Conservation (phyloP, 2,888 invertebrate species). For the Phytoseiulus persimilis region DNA sequence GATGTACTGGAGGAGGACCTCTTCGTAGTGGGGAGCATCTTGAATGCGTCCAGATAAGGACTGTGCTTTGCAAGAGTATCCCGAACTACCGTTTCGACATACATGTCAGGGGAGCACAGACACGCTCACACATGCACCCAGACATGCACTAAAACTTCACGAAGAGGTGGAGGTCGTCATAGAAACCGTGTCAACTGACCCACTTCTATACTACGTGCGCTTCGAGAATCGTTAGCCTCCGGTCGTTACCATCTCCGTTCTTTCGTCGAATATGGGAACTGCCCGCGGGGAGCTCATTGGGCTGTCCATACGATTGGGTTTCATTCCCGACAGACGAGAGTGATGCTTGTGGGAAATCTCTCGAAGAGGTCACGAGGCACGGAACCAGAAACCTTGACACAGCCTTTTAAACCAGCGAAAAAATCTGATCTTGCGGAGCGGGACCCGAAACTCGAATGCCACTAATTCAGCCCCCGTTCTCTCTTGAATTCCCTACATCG, state of each 20-base stretch:
- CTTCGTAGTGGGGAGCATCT: neutral
- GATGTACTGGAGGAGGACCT: conserved; percentile 27
- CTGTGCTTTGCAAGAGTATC: neutral
- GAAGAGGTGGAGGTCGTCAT: neutral
- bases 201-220: neutral
- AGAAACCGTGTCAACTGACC: neutral
- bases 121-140: neutral
- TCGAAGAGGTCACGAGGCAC: no score
- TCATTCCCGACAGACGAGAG: no score
- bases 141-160: neutral
- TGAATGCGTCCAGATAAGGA: conserved; percentile 31
- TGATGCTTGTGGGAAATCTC: no score
- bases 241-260: neutral
- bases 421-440: no score
- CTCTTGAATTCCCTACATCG: no score
- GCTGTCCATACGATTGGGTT: no score
- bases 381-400: no score
- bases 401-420: no score
- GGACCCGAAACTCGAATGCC: no score
- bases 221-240: neutral
- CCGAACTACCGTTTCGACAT: neutral
- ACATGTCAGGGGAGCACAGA: neutral
- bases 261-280: no score
- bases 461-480: no score
- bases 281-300: no score